Percentiles rank a stretch among this genome's conserved stretches.
Evolutionary conservation across 2,797 vertebrate species (phyloP).

Genomic region (Sebastes goodei): DNA sequence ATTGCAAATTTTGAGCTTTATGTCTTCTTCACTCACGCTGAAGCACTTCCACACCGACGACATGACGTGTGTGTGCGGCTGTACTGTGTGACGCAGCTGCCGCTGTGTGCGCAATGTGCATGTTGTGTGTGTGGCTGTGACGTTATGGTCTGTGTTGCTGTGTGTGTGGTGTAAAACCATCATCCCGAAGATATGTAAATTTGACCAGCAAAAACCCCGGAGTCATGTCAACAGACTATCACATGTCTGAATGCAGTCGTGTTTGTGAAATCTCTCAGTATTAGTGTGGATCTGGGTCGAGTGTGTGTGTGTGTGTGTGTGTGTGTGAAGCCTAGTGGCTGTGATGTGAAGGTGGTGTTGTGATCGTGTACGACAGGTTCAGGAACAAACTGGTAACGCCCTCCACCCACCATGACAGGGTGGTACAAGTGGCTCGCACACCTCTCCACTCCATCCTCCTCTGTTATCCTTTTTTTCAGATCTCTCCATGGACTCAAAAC

Average conservation of each 20-base stretch:
- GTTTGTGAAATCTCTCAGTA: conserved; percentile 45
- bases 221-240: conserved; percentile 55
- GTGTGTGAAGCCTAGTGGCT: conserved; percentile 28
- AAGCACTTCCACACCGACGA: not conserved
- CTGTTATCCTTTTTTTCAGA: not conserved
- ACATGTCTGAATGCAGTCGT: conserved; percentile 37
- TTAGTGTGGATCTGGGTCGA: conserved; percentile 50
- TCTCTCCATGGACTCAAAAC: not conserved
- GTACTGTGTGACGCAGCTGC: not conserved
- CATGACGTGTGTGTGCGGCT: not conserved
- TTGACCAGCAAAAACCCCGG: conserved; percentile 10
- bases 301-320: conserved; percentile 3
- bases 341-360: conserved; percentile 37
- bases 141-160: not conserved
- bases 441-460: not conserved
- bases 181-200: not conserved
- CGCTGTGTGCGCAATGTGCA: not conserved
- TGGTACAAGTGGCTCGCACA: conserved; percentile 8
- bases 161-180: not conserved
- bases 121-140: not conserved
- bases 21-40: not conserved
- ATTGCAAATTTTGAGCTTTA: not conserved
- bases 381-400: conserved; percentile 21
- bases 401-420: not conserved
- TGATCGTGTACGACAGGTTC: conserved; percentile 49